Percentiles rank a stretch among this genome's conserved stretches.
phyloP scores from a whole-genome alignment of 2,113 vertebrate species.

The Ranitomeya imitator region DNA sequence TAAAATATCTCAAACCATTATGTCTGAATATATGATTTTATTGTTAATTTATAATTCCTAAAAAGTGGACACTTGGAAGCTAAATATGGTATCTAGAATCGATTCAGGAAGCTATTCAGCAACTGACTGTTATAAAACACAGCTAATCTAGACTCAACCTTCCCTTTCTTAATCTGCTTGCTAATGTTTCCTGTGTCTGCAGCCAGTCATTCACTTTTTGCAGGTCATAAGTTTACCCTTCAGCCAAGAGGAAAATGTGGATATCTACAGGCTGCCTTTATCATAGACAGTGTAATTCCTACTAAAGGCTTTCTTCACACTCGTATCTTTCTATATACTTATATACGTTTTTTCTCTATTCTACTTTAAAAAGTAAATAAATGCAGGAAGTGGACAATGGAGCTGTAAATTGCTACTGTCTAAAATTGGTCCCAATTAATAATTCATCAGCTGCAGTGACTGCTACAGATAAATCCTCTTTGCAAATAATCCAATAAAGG shows the following conservation, averaged over 20 bases:
- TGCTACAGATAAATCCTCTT: not conserved
- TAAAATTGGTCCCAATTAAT: not conserved
- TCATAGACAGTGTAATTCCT: not conserved
- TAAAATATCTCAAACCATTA: not conserved
- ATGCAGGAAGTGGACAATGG: not conserved
- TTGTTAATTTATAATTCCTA: not conserved
- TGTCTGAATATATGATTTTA: not conserved
- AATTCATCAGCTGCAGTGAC: not conserved
- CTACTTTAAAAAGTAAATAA: not conserved
- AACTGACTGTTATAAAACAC: not conserved
- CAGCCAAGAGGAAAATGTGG: not conserved
- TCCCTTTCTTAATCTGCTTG: not conserved
- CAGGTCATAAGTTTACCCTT: not conserved
- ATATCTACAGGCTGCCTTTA: not conserved
- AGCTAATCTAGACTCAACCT: conserved; percentile 1
- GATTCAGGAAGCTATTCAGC: conserved; percentile 25
- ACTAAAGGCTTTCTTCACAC: not conserved
- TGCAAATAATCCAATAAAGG: not conserved
- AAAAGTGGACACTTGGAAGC: not conserved
- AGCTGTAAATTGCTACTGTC: not conserved
- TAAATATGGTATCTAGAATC: conserved; percentile 9
- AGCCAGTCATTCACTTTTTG: not conserved
- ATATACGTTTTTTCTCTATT: not conserved
- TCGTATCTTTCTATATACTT: not conserved
- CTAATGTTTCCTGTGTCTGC: not conserved